Percentiles rank a stretch among this genome's conserved stretches.
Evolutionary conservation across 1,140 invertebrate genomes (phyloP).

Genomic region (Telenomus remus): DNA sequence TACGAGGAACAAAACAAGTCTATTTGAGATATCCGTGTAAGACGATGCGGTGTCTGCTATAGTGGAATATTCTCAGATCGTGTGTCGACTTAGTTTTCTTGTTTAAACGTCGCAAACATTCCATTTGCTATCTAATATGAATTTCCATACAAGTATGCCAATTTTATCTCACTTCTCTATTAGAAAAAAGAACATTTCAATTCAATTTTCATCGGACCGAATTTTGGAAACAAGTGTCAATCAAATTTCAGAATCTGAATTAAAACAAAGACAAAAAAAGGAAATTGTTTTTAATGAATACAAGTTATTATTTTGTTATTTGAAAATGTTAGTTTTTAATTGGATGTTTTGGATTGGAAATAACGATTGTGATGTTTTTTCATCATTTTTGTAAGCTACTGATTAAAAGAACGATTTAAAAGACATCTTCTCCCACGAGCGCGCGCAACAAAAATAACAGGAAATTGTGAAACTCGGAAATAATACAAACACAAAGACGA

Average conservation of each 20-base stretch:
- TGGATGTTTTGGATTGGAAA: not conserved
- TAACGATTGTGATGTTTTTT: not conserved
- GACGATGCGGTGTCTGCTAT: not conserved
- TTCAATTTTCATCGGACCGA: too few relatives aligned
- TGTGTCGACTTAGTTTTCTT: slow-evolving; percentile 1
- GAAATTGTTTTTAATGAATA: not conserved
- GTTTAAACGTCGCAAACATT: slow-evolving; percentile 1
- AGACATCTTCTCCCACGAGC: slow-evolving; percentile 20
- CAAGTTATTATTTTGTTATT: too few relatives aligned
- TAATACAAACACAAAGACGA: slow-evolving; percentile 30
- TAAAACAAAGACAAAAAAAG: too few relatives aligned
- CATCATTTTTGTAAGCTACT: not conserved
- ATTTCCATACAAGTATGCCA: not conserved
- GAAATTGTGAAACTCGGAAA: slow-evolving; percentile 55
- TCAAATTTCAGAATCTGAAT: too few relatives aligned
- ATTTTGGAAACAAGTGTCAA: too few relatives aligned
- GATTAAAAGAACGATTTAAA: slow-evolving; percentile 32
- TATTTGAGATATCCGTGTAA: too few relatives aligned
- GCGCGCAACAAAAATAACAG: slow-evolving; percentile 43
- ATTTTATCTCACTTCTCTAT: not conserved
- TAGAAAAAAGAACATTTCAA: too few relatives aligned
- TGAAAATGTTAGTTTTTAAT: not conserved
- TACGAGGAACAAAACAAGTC: too few relatives aligned
- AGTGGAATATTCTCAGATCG: slow-evolving; percentile 6
- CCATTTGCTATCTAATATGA: slow-evolving; percentile 1